Conservation (phyloP, 2,113 vertebrate species). For the Dicerorhinus sumatrensis region DNA sequence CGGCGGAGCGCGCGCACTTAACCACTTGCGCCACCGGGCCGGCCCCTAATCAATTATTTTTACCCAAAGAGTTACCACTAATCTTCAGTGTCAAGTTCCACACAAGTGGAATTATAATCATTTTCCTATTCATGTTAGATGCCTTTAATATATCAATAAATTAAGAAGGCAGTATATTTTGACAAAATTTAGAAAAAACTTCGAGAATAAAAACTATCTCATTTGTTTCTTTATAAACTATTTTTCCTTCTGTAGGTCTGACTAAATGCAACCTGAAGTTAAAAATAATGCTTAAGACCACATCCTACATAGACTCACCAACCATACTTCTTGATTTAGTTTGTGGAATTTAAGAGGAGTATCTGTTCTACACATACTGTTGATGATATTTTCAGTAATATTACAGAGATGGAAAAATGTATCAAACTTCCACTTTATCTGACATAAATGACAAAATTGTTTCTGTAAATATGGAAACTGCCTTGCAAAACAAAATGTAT, state of each 20-base stretch:
- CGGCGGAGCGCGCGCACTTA: too few species aligned
- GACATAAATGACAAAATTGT: not conserved
- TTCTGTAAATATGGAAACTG: not conserved
- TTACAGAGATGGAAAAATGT: not conserved
- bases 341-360: constrained; percentile 13
- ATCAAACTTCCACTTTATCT: not conserved
- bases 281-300: not conserved
- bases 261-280: constrained; percentile 13
- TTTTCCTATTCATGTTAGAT: not conserved
- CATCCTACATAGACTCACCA: not conserved
- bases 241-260: not conserved
- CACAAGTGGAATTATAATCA: not conserved
- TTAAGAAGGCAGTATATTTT: constrained; percentile 37
- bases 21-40: too few species aligned
- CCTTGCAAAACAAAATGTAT: not conserved
- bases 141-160: constrained; percentile 14
- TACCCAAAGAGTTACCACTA: not conserved
- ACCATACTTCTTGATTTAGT: constrained; percentile 14
- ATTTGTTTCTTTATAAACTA: constrained; percentile 11
- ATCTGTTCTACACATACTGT: not conserved
- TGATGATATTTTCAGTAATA: not conserved
- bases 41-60: not conserved
- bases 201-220: not conserved
- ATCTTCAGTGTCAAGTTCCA: not conserved
- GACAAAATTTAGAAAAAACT: not conserved